Conservation (phyloP, 1,140 invertebrate genomes). For the Drosophila watanabei region DNA sequence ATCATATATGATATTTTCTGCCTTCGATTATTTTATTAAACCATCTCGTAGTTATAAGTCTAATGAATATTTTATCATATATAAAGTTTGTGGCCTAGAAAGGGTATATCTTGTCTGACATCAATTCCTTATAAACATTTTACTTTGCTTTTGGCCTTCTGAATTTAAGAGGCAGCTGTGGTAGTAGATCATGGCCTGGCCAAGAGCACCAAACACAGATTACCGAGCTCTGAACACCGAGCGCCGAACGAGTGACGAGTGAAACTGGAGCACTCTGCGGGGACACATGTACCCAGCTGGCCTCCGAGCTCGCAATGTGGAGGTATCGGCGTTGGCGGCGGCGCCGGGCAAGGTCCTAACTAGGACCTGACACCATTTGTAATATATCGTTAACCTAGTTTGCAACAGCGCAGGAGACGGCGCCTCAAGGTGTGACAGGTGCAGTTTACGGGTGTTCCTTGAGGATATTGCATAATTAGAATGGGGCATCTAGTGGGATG, state of each 20-base stretch:
- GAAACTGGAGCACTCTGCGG: slow-evolving; percentile 63
- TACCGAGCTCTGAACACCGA: slow-evolving; percentile 12
- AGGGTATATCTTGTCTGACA: background rate
- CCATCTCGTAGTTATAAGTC: no score
- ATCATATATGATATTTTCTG: background rate
- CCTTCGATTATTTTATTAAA: background rate
- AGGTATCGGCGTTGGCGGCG: background rate
- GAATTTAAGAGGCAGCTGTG: slow-evolving; percentile 45
- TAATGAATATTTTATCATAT: no score
- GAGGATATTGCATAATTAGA: slow-evolving; percentile 66
- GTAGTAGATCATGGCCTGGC: slow-evolving; percentile 80
- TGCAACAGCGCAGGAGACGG: slow-evolving; percentile 30
- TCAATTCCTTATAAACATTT: background rate
- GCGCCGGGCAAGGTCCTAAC: slow-evolving; percentile 56
- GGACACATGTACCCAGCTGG: slow-evolving; percentile 66
- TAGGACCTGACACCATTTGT: slow-evolving; percentile 75
- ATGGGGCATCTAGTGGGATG: slow-evolving; percentile 8
- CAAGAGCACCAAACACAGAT: slow-evolving; percentile 33
- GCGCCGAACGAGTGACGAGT: slow-evolving; percentile 17
- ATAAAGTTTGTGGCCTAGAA: background rate
- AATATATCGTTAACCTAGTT: slow-evolving; percentile 83
- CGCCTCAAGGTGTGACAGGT: slow-evolving; percentile 45
- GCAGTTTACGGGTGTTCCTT: slow-evolving; percentile 48
- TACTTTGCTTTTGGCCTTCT: background rate
- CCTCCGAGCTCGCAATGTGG: slow-evolving; percentile 38